Base-by-base conservation (phyloP, 2,797 vertebrate species). In the Neopelma chrysocephalum region DNA sequence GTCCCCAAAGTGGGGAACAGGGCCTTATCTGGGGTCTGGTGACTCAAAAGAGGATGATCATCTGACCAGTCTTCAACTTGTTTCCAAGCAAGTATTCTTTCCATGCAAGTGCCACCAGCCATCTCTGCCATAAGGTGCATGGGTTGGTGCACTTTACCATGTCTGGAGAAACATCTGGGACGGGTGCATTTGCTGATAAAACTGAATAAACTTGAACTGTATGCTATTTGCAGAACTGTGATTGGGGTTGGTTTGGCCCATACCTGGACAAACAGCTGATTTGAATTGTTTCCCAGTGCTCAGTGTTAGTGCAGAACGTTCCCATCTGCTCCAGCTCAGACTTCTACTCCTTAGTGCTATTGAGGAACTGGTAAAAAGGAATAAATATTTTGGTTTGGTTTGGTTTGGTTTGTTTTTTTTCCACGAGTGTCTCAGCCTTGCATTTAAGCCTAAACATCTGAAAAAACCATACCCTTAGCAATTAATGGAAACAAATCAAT, bases 381-480 rank as follows among this genome's bases (percentile, higher is more conserved):
- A 68, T 31, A 84, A 75, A 62, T 50, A 13, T 43, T 79, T 45
- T 25, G 22, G 25, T 61, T 40, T 61, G 56, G 8, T 12, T 77
- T 53, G 45, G 45, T 22, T 47, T 51, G 9, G 1, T 1, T 0
- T 9, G 47, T 5, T 47, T 42, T 34, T 32, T 19, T 5, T 0
- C 3, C 16, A 9, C 1, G 3, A 21, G 19, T 51, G 18, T 57
- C 43, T 90, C 80, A 66, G 76, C 29, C 31, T 58, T 69, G 38
- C 36, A 51, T 72, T 78, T 78, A 76, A 76, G 23, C 43, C 43
- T 51, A 73, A 88, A 79, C 10, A 62, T 42, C 48, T 58, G n/a
- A n/a, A 83, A 68, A 45, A 0, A 3, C 3, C 3, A 6, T 0
- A 72, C 1, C 1, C 40, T 45, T 61, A 70, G 23, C 22, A 75